These are phyloP conservation scores for Spicauda simplicius DNA, from an alignment of 2,888 invertebrate species.

Conservation along the genomic window DNA sequence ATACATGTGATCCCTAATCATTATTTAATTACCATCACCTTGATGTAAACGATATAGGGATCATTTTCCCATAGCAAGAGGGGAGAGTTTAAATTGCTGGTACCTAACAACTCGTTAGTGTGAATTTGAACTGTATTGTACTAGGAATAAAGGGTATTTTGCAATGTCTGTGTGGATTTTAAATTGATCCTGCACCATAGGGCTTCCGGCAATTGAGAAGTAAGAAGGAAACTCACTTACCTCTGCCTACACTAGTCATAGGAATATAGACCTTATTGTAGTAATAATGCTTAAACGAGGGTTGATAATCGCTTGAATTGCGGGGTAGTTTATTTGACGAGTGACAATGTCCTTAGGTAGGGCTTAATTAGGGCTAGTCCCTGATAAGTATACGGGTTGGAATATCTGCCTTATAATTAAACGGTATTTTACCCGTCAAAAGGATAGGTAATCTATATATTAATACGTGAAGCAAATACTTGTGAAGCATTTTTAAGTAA, in stretches of 20 bases:
- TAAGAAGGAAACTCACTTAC: conserved; percentile 54
- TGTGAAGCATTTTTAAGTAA: no score
- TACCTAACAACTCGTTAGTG: background rate
- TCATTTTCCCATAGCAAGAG: conserved; percentile 7
- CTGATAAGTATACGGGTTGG: background rate
- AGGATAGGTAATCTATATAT: no score
- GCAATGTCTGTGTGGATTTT: conserved; percentile 29
- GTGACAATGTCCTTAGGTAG: conserved; percentile 21
- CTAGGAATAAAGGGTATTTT: conserved; percentile 2
- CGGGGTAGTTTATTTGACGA: conserved; percentile 20
- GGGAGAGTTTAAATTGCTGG: conserved; percentile 26
- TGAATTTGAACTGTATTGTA: conserved; percentile 13
- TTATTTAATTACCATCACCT: conserved; percentile 15
- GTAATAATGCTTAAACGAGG: background rate
- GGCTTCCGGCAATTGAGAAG: conserved; percentile 57
- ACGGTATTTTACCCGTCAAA: no score
- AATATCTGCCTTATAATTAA: background rate
- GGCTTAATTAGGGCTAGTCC: conserved; percentile 27
- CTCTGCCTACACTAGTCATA: conserved; percentile 18
- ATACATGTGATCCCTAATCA: conserved; percentile 17
- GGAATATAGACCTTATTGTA: background rate
- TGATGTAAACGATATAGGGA: background rate
- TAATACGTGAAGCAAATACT: no score
- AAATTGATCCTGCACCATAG: conserved; percentile 45
- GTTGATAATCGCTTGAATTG: conserved; percentile 19